Base-by-base conservation (phyloP, 2,888 invertebrate genomes). In the Falcaria lacertinaria region DNA sequence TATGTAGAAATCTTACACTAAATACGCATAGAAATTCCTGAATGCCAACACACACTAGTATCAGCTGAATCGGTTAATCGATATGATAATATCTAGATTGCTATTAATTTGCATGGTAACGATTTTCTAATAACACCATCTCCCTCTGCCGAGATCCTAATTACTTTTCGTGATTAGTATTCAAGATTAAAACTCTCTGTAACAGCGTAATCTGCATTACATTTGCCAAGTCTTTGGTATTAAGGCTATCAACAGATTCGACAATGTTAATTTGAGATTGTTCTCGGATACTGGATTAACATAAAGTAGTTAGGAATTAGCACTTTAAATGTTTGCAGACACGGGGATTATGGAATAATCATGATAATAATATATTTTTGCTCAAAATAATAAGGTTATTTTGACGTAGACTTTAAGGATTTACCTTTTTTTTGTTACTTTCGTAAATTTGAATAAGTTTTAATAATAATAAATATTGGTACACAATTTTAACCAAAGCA, bases 61-160 rank as follows among this genome's bases (percentile, higher is more conserved):
- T 11, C 22, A 22, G 14, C 14, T 36, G 36, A 22, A 2, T 14
- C 22, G 3, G n/a, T 19, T 19, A 36, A 35, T 19, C 4, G 4
- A 35, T 22, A 16, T 35, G 19, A 19, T 22, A 22, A 37, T n/a
- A 37, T 15, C 32, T 40, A 42, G 42, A 33, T n/a, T 19, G 16
- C 39, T 45, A 37, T 47, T 58, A 47, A 54, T 61, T 59, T 55
- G 48, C 59, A 61, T 58, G 44, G 43, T 52, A 52, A 59, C 58
- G 22, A 55, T 49, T 42, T 52, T 43, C 33, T 42, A 37, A 42
- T 50, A 50, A 48, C 50, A 50, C 40, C 45, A 41, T 44, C 15
- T 15, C 28, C 41, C 45, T 22, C 28, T 36, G 35, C 28, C 14
- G 35, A 17, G 39, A 41, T 45, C 43, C 42, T 55, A 52, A 60